Percentiles rank a stretch among this genome's conserved stretches.
Evolutionary conservation across 1,140 invertebrate species (phyloP).

Genomic region (Polypedilum pembai): DNA sequence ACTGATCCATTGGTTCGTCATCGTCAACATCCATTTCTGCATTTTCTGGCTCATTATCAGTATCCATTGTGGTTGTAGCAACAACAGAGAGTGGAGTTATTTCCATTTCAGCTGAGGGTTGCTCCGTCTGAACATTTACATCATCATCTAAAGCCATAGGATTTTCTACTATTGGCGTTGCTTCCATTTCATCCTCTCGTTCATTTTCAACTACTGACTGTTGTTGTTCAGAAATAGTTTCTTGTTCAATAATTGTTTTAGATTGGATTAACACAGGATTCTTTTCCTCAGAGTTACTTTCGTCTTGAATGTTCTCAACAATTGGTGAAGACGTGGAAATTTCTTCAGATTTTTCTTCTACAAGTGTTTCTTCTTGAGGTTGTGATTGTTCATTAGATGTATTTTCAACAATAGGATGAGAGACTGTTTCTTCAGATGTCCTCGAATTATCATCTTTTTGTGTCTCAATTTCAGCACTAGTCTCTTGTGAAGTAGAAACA

Average conservation of each 20-base stretch:
- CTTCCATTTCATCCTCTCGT: background rate
- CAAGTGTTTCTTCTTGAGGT: background rate
- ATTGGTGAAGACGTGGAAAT: background rate
- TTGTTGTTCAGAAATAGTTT: background rate
- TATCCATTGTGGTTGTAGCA: background rate
- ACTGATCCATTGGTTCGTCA: conserved; percentile 20
- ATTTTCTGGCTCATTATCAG: background rate
- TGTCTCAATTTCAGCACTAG: background rate
- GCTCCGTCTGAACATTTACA: background rate
- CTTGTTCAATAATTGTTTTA: background rate
- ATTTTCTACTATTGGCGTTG: background rate
- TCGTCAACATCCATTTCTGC: background rate
- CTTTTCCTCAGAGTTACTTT: background rate
- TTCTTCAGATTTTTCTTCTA: background rate
- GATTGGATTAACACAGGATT: background rate
- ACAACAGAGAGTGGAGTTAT: background rate
- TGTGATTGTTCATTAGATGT: background rate
- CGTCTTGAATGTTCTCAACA: background rate
- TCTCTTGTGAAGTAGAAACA: background rate
- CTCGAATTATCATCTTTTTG: background rate
- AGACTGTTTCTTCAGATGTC: no score
- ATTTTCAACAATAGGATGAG: background rate
- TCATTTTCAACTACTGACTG: background rate
- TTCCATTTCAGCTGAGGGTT: background rate
- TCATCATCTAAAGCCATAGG: conserved; percentile 3